A percentile compares a stretch with the other conserved stretches of the same genome.
phyloP scores from a whole-genome alignment of 2,797 vertebrate species.

The Ptychobarbus kaznakovi region DNA sequence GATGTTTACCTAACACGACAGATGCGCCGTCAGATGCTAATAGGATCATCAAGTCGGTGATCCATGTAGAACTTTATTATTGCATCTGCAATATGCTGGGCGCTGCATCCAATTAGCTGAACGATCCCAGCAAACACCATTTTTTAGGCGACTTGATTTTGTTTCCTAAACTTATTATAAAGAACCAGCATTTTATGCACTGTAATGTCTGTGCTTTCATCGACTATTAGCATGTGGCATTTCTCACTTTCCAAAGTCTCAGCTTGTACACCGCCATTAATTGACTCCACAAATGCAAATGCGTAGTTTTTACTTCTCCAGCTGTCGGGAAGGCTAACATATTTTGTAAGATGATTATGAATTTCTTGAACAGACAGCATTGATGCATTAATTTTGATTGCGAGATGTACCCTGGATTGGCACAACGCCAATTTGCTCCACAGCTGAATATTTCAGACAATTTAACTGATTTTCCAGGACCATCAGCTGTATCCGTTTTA shows the following conservation, averaged over 20 bases:
- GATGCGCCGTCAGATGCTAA: neutral
- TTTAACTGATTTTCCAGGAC: neutral
- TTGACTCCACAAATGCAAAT: constrained; percentile 6
- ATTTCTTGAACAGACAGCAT: neutral
- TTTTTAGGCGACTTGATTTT: neutral
- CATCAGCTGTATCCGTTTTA: neutral
- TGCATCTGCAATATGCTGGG: neutral
- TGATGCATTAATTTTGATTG: neutral
- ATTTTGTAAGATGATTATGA: neutral
- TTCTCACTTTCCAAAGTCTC: neutral
- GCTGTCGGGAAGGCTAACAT: neutral
- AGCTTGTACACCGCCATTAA: neutral
- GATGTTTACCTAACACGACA: neutral
- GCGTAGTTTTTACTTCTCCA: too few species aligned
- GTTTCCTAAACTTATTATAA: too few species aligned
- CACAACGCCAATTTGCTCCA: neutral
- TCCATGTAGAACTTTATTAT: neutral
- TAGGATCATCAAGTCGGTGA: neutral
- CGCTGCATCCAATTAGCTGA: neutral
- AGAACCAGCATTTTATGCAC: constrained; percentile 7
- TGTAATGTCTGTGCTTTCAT: constrained; percentile 40
- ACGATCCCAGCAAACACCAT: neutral
- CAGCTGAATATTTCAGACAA: neutral
- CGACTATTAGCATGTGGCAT: constrained; percentile 10
- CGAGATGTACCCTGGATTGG: too few species aligned